These are phyloP conservation scores for Pollimyrus isidori DNA, from an alignment of 2,113 vertebrate species.

Conservation along the genomic window DNA sequence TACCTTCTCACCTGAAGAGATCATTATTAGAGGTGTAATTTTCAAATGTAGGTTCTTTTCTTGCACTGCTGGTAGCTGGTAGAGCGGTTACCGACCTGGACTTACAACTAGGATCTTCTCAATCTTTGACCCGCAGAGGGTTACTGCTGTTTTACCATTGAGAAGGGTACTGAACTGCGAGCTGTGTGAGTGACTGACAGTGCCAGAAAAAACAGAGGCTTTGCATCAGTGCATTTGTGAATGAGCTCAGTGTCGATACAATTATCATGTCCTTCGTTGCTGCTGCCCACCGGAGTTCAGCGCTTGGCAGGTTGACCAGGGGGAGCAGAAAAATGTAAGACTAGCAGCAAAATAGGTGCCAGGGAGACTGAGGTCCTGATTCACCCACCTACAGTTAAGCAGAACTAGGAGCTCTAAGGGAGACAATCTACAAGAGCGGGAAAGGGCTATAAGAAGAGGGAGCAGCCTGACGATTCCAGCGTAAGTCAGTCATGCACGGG, in stretches of 20 bases:
- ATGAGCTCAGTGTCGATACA: neutral
- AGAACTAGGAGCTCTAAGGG: neutral
- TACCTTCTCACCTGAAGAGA: neutral
- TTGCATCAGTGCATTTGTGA: neutral
- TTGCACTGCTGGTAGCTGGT: neutral
- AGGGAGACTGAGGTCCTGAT: neutral
- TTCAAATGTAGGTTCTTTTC: neutral
- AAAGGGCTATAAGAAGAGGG: neutral
- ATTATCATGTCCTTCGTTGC: neutral
- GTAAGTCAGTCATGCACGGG: neutral
- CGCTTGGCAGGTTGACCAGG: neutral
- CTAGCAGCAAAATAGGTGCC: no score
- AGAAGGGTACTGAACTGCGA: neutral
- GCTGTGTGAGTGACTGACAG: neutral
- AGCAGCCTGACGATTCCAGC: neutral
- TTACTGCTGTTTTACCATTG: neutral
- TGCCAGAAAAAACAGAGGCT: neutral
- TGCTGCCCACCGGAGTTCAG: neutral
- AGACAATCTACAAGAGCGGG: neutral
- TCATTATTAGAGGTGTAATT: neutral
- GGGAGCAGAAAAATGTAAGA: neutral
- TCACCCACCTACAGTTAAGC: neutral
- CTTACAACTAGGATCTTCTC: neutral
- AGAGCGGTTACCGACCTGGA: neutral
- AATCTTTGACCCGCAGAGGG: neutral